phyloP scores from a whole-genome alignment of 2,797 vertebrate genomes.

The Basileuterus tristriatus region DNA sequence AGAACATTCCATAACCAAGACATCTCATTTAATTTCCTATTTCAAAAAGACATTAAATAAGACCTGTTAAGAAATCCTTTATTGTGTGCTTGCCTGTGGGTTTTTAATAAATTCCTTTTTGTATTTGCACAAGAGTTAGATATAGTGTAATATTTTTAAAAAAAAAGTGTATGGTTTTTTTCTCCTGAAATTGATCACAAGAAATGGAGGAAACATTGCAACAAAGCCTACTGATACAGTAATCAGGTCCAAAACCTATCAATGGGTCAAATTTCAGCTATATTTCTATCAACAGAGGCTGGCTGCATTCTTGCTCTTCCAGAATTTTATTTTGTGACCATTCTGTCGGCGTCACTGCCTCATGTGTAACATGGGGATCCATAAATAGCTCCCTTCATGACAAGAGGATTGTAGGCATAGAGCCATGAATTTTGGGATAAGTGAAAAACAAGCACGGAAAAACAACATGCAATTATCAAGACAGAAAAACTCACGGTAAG shows the following conservation, averaged over 20 bases:
- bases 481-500: background rate
- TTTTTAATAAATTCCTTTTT: background rate
- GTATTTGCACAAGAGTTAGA: background rate
- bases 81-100: background rate
- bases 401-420: background rate
- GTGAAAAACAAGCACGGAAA: background rate
- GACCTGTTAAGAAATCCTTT: background rate
- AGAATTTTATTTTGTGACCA: background rate
- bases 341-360: background rate
- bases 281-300: background rate
- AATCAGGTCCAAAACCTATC: background rate
- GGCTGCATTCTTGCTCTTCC: background rate
- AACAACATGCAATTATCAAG: background rate
- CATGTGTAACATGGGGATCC: background rate
- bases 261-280: background rate
- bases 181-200: background rate
- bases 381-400: background rate
- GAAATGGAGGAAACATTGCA: background rate
- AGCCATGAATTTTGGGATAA: background rate
- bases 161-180: background rate
- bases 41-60: background rate
- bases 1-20: background rate
- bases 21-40: background rate
- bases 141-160: background rate
- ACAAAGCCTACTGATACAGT: background rate